Evolutionary conservation across 2,888 invertebrate genomes (phyloP).

Genomic region (Callyntrura sp.): DNA sequence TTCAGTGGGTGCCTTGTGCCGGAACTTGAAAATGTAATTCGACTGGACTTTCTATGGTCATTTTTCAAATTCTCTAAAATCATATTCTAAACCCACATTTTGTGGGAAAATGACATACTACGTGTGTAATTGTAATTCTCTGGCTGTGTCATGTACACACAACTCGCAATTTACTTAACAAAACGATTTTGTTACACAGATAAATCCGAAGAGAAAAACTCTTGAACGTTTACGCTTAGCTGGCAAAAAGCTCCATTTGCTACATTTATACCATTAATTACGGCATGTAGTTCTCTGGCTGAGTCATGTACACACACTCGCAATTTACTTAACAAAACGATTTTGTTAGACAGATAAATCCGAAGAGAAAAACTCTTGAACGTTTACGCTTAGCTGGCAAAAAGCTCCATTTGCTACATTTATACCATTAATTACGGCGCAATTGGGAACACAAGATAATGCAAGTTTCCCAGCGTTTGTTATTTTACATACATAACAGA

Average conservation of each 20-base stretch:
- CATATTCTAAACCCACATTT: neutral
- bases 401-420: neutral
- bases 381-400: neutral
- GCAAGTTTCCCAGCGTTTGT: conserved; percentile 18
- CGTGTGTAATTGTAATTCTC: too few species aligned
- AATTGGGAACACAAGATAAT: conserved; percentile 55
- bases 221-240: conserved; percentile 6
- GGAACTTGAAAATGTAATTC: conserved; percentile 8
- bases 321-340: neutral
- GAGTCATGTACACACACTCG: too few species aligned
- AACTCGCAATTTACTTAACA: neutral
- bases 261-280: conserved; percentile 47
- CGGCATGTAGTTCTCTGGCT: too few species aligned
- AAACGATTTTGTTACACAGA: neutral
- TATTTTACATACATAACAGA: conserved; percentile 32
- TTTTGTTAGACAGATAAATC: neutral
- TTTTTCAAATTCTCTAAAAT: conserved; percentile 6
- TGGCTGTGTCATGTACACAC: too few species aligned
- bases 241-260: neutral
- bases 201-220: neutral
- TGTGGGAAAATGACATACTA: neutral
- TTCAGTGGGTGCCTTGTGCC: neutral
- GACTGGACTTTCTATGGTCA: neutral
- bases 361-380: conserved; percentile 29
- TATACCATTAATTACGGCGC: conserved; percentile 50